These are phyloP conservation scores for Peromyscus californicus DNA, from an alignment of 2,113 vertebrate species.

Conservation along the genomic window DNA sequence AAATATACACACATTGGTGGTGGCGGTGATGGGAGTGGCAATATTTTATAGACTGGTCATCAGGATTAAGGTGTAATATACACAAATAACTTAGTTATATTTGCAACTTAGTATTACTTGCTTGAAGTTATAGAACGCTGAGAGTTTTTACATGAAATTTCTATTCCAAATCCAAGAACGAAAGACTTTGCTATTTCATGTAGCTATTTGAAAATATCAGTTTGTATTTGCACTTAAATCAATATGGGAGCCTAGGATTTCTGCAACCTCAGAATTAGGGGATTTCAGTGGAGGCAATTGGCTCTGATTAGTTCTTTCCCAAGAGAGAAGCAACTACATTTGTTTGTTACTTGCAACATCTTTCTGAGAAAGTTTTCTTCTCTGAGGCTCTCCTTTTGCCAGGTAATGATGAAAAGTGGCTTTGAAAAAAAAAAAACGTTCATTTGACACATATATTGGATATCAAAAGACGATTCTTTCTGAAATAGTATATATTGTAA, in stretches of 20 bases:
- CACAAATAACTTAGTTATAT: neutral
- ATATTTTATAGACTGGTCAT: neutral
- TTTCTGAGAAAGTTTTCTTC: constrained; percentile 51
- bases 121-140: neutral
- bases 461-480: constrained; percentile 4
- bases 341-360: neutral
- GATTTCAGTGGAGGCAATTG: constrained; percentile 57
- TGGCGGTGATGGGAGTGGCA: neutral
- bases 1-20: neutral
- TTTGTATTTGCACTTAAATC: neutral
- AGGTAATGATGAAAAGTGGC: constrained; percentile 19
- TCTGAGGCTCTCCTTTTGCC: neutral
- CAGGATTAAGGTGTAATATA: neutral
- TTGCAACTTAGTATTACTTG: neutral
- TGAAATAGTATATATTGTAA: constrained; percentile 28
- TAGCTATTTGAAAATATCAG: constrained; percentile 45
- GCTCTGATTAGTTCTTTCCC: constrained; percentile 47
- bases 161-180: constrained; percentile 32
- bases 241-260: neutral
- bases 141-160: neutral
- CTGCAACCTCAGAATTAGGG: constrained; percentile 59
- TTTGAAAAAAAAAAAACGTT: constrained; percentile 28
- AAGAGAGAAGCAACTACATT: constrained; percentile 25
- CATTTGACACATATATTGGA: neutral
- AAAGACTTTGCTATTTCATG: constrained; percentile 60